Conservation (phyloP, 2,888 invertebrate species). For the Saturnia pavonia region DNA sequence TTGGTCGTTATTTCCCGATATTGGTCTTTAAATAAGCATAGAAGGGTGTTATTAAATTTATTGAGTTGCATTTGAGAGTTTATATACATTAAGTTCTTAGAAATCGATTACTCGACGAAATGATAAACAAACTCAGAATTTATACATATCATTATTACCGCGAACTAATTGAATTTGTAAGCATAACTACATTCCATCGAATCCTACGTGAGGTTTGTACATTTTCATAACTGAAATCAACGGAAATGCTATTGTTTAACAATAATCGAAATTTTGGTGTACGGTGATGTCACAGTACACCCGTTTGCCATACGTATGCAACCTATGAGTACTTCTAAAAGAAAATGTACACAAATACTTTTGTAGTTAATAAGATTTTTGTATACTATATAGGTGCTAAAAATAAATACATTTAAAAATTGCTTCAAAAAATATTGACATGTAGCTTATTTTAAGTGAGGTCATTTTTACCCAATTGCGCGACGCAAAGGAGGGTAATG, state of each 20-base stretch:
- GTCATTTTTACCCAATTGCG: too few relatives aligned
- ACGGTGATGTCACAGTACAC: not conserved
- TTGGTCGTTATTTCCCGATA: conserved; percentile 3
- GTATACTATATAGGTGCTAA: too few relatives aligned
- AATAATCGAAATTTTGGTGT: not conserved
- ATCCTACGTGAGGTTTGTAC: not conserved
- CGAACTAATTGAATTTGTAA: not conserved
- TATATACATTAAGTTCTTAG: not conserved
- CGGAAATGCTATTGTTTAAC: not conserved
- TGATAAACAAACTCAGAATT: not conserved
- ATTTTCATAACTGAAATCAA: not conserved
- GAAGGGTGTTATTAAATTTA: not conserved
- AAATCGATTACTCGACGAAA: not conserved
- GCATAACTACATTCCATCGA: not conserved
- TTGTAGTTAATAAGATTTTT: too few relatives aligned
- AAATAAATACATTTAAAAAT: too few relatives aligned
- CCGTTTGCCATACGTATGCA: not conserved
- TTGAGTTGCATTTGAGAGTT: not conserved
- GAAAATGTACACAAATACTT: too few relatives aligned
- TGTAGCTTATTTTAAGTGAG: too few relatives aligned
- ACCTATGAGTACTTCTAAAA: not conserved
- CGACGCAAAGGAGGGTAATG: too few relatives aligned
- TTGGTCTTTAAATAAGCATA: not conserved
- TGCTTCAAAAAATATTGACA: too few relatives aligned
- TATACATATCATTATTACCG: not conserved